Conservation (phyloP, 2,888 invertebrate genomes). For the Leptinotarsa tumamoca region DNA sequence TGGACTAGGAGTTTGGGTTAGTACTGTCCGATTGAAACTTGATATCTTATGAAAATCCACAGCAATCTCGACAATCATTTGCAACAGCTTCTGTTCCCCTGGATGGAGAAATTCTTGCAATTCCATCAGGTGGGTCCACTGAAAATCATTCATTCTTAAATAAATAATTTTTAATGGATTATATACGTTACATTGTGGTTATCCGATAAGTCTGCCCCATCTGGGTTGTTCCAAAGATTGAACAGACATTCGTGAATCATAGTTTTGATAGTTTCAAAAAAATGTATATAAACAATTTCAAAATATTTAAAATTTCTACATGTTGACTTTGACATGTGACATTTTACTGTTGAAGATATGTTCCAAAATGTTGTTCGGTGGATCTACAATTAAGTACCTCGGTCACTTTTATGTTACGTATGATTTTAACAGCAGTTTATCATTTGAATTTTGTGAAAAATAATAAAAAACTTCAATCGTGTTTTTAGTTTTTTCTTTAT, state of each 20-base stretch:
- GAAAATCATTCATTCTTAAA: slow-evolving; percentile 32
- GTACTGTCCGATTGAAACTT: slow-evolving; percentile 70
- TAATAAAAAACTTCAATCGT: too few relatives aligned
- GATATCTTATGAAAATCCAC: slow-evolving; percentile 75
- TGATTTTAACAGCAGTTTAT: too few relatives aligned
- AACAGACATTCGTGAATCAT: slow-evolving; percentile 79
- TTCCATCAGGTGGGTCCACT: slow-evolving; percentile 61
- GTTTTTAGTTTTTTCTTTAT: too few relatives aligned
- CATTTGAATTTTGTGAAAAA: too few relatives aligned
- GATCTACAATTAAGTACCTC: too few relatives aligned
- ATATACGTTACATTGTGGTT: slow-evolving; percentile 52
- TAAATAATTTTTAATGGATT: slow-evolving; percentile 17
- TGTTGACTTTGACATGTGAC: background rate
- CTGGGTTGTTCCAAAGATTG: slow-evolving; percentile 73
- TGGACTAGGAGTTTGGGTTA: slow-evolving; percentile 41
- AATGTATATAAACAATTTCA: background rate
- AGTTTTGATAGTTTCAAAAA: slow-evolving; percentile 42
- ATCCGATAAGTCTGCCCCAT: slow-evolving; percentile 39
- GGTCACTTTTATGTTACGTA: too few relatives aligned
- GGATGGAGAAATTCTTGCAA: slow-evolving; percentile 72
- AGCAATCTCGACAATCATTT: slow-evolving; percentile 74
- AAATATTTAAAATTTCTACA: background rate
- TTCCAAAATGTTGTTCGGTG: too few relatives aligned
- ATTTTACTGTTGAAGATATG: background rate
- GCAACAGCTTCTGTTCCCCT: slow-evolving; percentile 71